phyloP scores from a whole-genome alignment of 2,888 invertebrate species.

The Idaea dimidiata region DNA sequence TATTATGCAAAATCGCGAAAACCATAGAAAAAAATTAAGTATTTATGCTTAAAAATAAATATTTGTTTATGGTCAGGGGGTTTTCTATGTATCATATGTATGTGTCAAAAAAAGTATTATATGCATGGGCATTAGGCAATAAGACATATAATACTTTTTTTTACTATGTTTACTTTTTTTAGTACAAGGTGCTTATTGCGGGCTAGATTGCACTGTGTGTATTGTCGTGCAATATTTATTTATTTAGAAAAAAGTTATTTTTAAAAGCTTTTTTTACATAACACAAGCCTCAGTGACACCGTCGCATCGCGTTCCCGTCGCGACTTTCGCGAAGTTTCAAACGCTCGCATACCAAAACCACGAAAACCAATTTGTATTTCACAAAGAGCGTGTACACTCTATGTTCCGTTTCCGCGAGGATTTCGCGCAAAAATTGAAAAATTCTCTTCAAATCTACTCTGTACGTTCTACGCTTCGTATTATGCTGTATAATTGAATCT shows the following conservation, averaged over 20 bases:
- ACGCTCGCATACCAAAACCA: slow-evolving; percentile 22
- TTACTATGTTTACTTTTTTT: no score
- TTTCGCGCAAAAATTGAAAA: slow-evolving; percentile 53
- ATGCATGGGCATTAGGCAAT: no score
- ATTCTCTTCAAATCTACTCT: slow-evolving; percentile 23
- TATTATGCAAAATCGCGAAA: no score
- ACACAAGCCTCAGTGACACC: slow-evolving; percentile 1
- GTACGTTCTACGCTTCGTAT: slow-evolving; percentile 2
- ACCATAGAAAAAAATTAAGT: no score
- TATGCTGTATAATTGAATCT: slow-evolving; percentile 16
- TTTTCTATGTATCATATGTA: no score
- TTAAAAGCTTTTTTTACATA: slow-evolving; percentile 5
- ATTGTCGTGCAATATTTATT: no score
- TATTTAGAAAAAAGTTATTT: slow-evolving; percentile 9
- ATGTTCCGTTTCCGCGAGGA: slow-evolving; percentile 22
- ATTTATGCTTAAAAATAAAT: no score
- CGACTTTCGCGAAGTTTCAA: neutral
- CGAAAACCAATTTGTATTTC: slow-evolving; percentile 52
- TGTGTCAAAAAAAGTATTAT: no score
- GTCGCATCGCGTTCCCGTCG: neutral
- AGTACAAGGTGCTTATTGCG: slow-evolving; percentile 6
- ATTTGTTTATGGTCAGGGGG: no score
- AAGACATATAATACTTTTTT: no score
- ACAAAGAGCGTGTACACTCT: slow-evolving; percentile 46
- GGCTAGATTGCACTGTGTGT: neutral